phyloP scores from a whole-genome alignment of 2,113 vertebrate genomes.

The Pelodiscus sinensis region DNA sequence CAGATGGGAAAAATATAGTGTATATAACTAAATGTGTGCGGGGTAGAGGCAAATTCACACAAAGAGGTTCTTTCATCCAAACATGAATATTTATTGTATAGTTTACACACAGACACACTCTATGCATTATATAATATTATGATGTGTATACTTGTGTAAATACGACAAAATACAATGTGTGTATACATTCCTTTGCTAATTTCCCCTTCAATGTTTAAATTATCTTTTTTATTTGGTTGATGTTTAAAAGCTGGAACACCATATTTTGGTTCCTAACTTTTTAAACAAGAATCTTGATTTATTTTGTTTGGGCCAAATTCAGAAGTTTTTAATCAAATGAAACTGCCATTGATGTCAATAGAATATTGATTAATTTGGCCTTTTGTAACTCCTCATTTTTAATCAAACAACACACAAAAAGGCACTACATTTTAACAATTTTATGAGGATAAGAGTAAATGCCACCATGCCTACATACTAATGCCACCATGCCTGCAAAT shows the following conservation, averaged over 20 bases:
- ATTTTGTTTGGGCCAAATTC: background rate
- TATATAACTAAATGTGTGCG: background rate
- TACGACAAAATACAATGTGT: background rate
- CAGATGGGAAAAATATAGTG: conserved; percentile 5
- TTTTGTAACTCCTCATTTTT: background rate
- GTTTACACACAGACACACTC: background rate
- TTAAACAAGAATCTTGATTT: background rate
- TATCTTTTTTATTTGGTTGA: background rate
- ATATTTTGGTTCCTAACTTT: background rate
- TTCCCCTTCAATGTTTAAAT: background rate
- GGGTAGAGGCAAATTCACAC: background rate
- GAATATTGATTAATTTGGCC: background rate
- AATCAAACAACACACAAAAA: background rate
- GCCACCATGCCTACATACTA: accelerated
- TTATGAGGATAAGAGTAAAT: background rate
- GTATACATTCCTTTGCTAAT: background rate
- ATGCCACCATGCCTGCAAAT: background rate
- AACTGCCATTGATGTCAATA: background rate
- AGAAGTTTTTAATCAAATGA: background rate
- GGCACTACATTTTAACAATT: background rate
- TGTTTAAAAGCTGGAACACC: background rate
- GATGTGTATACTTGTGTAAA: background rate
- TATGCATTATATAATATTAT: background rate
- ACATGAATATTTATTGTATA: background rate
- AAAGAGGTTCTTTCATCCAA: background rate